A percentile compares a stretch with the other conserved stretches of the same genome.
These are phyloP conservation scores for Zapus hudsonius DNA, from an alignment of 2,113 vertebrate species.

Conservation along the genomic window DNA sequence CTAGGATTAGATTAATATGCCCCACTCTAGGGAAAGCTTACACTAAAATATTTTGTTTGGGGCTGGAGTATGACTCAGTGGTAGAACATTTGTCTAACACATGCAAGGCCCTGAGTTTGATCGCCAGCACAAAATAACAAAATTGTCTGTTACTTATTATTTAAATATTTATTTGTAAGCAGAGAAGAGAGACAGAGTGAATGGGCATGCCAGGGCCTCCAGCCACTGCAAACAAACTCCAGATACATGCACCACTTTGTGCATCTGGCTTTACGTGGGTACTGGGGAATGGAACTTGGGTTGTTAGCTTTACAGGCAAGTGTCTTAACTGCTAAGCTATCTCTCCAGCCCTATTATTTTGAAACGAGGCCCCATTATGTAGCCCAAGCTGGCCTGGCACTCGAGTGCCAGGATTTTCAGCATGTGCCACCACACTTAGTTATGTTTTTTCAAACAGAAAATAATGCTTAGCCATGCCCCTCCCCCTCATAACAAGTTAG, in stretches of 20 bases:
- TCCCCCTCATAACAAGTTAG: not conserved
- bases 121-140: no score
- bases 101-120: not conserved
- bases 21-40: not conserved
- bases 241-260: no score
- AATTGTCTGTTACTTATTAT: no score
- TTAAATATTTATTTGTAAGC: no score
- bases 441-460: slow-evolving; percentile 25
- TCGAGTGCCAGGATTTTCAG: not conserved
- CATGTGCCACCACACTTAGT: not conserved
- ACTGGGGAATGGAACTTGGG: no score
- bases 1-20: not conserved
- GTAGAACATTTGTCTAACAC: not conserved
- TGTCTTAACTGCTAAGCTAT: no score
- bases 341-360: not conserved
- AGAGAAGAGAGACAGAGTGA: no score
- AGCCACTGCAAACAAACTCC: no score
- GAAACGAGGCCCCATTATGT: not conserved
- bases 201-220: no score
- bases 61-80: not conserved
- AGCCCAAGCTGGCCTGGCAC: not conserved
- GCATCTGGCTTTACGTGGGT: no score
- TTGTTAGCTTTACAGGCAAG: no score
- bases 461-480: not conserved
- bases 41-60: not conserved